These are phyloP conservation scores for Cyanoramphus novaezelandiae DNA, from an alignment of 2,113 vertebrate species.

Conservation along the genomic window DNA sequence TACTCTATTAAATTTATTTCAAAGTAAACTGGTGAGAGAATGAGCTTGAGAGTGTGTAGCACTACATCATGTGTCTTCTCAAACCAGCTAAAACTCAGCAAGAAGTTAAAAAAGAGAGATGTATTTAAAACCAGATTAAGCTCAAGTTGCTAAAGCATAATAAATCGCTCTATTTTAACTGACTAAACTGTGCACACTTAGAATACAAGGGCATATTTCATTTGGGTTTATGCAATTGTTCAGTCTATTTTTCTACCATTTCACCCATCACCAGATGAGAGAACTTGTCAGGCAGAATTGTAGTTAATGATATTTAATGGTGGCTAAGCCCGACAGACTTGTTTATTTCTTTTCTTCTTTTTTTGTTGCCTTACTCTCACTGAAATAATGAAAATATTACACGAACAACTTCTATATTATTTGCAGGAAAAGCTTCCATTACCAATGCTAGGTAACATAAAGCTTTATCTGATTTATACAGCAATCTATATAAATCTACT, in stretches of 20 bases:
- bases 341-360: constrained; percentile 58
- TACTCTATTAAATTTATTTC: constrained; percentile 60
- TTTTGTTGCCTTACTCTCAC: constrained; percentile 68
- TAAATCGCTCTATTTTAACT: constrained; percentile 73
- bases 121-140: constrained; percentile 72
- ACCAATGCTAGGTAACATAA: constrained; percentile 65
- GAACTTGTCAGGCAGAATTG: constrained; percentile 74
- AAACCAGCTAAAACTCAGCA: constrained; percentile 56
- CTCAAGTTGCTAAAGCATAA: constrained; percentile 60
- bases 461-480: constrained; percentile 77
- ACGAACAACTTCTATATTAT: constrained; percentile 64
- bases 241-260: constrained; percentile 64
- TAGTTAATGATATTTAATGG: constrained; percentile 75
- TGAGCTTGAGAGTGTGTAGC: background rate
- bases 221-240: constrained; percentile 68
- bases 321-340: constrained; percentile 52
- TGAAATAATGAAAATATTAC: constrained; percentile 74
- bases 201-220: constrained; percentile 72
- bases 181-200: constrained; percentile 65
- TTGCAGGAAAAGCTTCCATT: constrained; percentile 66
- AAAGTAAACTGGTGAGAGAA: constrained; percentile 38
- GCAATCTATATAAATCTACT: constrained; percentile 77
- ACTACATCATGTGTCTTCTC: constrained; percentile 55
- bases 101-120: constrained; percentile 59
- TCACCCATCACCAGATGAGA: constrained; percentile 68